Evolutionary conservation across 2,888 invertebrate species (phyloP).

Genomic region (Poecilus cupreus): DNA sequence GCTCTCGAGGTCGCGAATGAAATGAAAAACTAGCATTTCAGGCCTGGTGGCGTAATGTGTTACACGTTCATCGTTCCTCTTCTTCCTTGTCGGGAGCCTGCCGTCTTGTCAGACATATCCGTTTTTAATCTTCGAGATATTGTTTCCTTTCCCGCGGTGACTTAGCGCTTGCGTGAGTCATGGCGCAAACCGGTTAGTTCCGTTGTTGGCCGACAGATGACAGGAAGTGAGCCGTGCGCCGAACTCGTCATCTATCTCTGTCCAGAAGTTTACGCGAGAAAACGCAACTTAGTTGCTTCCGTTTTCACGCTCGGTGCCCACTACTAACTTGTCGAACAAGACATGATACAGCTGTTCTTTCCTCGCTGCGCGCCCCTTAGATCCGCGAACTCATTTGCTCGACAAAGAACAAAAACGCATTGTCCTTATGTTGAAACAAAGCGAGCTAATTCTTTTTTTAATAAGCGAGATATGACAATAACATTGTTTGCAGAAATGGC

Average conservation of each 20-base stretch:
- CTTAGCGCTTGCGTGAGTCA: constrained; percentile 4
- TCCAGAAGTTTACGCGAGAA: constrained; percentile 52
- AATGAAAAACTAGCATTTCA: background rate
- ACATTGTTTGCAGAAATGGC: no score
- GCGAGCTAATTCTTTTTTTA: no score
- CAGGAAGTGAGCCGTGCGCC: constrained; percentile 60
- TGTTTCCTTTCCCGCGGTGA: constrained; percentile 65
- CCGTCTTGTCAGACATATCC: constrained; percentile 69
- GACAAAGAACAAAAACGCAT: background rate
- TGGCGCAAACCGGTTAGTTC: constrained; percentile 25
- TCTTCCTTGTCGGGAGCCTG: constrained; percentile 60
- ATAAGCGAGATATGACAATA: no score
- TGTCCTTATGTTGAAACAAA: no score
- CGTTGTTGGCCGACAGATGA: constrained; percentile 54
- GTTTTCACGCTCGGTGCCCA: constrained; percentile 42
- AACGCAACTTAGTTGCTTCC: constrained; percentile 59
- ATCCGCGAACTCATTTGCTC: constrained; percentile 23
- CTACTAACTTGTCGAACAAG: constrained; percentile 53
- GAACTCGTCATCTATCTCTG: constrained; percentile 67
- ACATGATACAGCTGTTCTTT: constrained; percentile 48
- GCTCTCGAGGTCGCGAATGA: no score
- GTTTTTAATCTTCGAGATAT: constrained; percentile 71
- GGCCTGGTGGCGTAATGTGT: background rate
- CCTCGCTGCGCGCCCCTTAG: background rate
- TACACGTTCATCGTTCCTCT: constrained; percentile 51